These are phyloP conservation scores for Orthonyx spaldingii DNA, from an alignment of 2,113 vertebrate genomes.

Conservation along the genomic window DNA sequence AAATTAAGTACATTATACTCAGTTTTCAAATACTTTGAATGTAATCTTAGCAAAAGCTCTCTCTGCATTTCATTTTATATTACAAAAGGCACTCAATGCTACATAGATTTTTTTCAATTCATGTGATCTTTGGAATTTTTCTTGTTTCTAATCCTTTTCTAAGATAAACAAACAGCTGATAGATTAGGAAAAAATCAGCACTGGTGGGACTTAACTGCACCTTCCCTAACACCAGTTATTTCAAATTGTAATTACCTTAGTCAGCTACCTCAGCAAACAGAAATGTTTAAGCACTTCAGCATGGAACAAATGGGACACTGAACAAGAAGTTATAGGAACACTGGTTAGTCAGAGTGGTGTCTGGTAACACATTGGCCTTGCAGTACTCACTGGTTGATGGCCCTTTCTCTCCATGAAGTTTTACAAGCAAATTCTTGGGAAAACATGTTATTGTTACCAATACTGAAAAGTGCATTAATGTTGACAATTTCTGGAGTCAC, in stretches of 20 bases:
- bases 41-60: neutral
- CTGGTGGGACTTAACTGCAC: neutral
- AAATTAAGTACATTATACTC: neutral
- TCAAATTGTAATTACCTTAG: neutral
- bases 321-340: neutral
- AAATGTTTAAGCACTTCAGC: neutral
- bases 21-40: neutral
- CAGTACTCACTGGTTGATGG: neutral
- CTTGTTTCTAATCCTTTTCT: neutral
- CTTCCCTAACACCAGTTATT: neutral
- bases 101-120: neutral
- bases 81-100: neutral
- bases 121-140: neutral
- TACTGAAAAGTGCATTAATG: neutral
- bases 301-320: neutral
- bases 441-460: neutral
- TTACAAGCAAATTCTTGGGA: neutral
- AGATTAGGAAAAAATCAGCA: neutral
- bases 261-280: neutral
- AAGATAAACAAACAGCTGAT: neutral
- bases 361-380: neutral
- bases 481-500: neutral
- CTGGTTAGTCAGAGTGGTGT: neutral
- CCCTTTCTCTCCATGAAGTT: neutral
- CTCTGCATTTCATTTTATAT: neutral